A percentile compares a stretch with the other conserved stretches of the same genome.
These are phyloP conservation scores for Amphiprion ocellaris DNA, from an alignment of 2,113 vertebrate genomes.

Conservation along the genomic window DNA sequence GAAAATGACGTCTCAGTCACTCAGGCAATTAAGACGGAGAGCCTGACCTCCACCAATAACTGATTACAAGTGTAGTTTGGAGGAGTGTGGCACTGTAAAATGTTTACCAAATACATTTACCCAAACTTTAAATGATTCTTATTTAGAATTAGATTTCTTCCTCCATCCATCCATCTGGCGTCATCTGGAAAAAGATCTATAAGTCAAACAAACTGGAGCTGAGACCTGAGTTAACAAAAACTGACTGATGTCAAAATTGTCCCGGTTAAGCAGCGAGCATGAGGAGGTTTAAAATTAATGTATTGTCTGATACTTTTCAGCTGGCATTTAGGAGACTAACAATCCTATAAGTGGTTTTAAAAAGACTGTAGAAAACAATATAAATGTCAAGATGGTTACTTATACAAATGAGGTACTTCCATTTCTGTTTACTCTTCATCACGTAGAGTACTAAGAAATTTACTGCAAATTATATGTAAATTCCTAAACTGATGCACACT, in stretches of 20 bases:
- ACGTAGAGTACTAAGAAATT: not conserved
- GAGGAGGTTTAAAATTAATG: not conserved
- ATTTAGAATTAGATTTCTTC: not conserved
- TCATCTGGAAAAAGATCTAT: not conserved
- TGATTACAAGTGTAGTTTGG: constrained; percentile 32
- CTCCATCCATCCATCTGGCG: no score
- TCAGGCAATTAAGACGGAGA: constrained; percentile 49
- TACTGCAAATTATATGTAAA: constrained; percentile 2
- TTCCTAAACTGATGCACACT: not conserved
- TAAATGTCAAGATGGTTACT: not conserved
- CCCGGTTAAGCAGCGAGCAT: not conserved
- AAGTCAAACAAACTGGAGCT: not conserved
- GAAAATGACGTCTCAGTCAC: constrained; percentile 32
- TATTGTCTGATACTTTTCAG: not conserved
- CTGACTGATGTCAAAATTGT: not conserved
- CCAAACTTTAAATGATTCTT: constrained; percentile 16
- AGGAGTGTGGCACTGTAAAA: not conserved
- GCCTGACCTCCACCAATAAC: constrained; percentile 36
- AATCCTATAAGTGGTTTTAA: no score
- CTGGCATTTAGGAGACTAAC: not conserved
- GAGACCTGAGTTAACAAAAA: constrained; percentile 1
- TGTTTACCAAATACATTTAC: constrained; percentile 4
- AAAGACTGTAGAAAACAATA: not conserved
- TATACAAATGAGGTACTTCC: not conserved
- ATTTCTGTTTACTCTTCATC: not conserved